Conservation (phyloP, 2,888 invertebrate genomes). For the Hoplodrina blanda region DNA sequence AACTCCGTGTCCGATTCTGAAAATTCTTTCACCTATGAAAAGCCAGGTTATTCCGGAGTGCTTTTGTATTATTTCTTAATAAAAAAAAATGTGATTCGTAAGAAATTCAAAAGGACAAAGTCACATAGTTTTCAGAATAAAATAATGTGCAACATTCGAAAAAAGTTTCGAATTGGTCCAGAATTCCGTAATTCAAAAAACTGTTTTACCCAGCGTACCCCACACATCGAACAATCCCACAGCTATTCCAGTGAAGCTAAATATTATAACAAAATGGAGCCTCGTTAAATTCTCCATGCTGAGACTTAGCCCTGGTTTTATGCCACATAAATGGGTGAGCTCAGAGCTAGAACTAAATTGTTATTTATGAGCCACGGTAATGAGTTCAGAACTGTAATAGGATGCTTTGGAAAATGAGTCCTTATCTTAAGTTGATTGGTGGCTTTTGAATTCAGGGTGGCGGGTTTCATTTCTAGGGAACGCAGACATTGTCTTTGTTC, state of each 20-base stretch:
- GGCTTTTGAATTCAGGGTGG: conserved; percentile 14
- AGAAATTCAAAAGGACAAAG: no score
- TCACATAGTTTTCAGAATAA: no score
- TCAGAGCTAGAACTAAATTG: conserved; percentile 50
- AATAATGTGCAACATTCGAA: not conserved
- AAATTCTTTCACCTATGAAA: no score
- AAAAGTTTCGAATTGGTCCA: not conserved
- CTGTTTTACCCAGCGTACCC: conserved; percentile 16
- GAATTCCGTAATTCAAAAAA: not conserved
- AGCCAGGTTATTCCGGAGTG: no score
- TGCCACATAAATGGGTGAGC: conserved; percentile 49
- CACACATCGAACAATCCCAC: conserved; percentile 37
- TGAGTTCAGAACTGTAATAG: conserved; percentile 42
- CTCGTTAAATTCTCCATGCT: conserved; percentile 55
- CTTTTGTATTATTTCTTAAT: no score
- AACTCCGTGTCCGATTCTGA: no score
- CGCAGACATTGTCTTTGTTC: not conserved
- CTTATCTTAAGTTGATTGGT: conserved; percentile 11
- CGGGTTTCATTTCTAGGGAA: not conserved
- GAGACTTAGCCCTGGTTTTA: conserved; percentile 51
- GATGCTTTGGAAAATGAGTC: conserved; percentile 36
- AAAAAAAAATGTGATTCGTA: no score
- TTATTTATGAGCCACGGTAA: conserved; percentile 56
- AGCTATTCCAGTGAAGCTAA: conserved; percentile 19
- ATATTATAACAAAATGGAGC: conserved; percentile 42